phyloP scores from a whole-genome alignment of 1,140 invertebrate genomes.

The Bathynomus jamesi region DNA sequence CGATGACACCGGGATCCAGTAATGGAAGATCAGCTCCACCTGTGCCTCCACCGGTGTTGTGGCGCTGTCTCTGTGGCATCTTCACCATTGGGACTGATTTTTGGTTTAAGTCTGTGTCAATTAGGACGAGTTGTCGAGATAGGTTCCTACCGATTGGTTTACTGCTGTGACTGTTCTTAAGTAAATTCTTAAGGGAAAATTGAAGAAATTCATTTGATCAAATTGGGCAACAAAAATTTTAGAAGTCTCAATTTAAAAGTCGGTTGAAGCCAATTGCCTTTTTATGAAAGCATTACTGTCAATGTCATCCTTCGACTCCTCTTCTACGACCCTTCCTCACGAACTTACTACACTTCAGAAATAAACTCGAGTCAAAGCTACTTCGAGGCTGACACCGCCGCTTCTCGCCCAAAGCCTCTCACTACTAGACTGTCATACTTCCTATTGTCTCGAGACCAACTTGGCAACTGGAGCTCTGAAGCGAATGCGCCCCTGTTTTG shows the following conservation, averaged over 20 bases:
- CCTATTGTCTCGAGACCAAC: background rate
- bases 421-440: background rate
- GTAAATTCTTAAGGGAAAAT: too few relatives aligned
- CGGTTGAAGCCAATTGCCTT: too few relatives aligned
- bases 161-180: too few relatives aligned
- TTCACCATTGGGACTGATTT: slow-evolving; percentile 25
- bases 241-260: too few relatives aligned
- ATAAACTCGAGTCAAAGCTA: background rate
- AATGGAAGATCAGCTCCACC: slow-evolving; percentile 32
- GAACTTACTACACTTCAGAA: background rate
- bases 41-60: slow-evolving; percentile 36
- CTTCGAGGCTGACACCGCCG: background rate
- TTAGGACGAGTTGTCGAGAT: too few relatives aligned
- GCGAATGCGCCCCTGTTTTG: background rate
- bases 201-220: too few relatives aligned
- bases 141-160: too few relatives aligned
- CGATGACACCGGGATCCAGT: slow-evolving; percentile 42
- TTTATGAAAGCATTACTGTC: too few relatives aligned
- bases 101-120: too few relatives aligned
- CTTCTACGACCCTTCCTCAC: background rate
- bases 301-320: background rate
- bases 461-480: background rate
- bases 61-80: slow-evolving; percentile 37
- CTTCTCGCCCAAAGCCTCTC: background rate
- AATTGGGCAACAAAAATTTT: too few relatives aligned